These are phyloP conservation scores for Dermatemys mawii DNA, from an alignment of 2,113 vertebrate species.

Conservation along the genomic window DNA sequence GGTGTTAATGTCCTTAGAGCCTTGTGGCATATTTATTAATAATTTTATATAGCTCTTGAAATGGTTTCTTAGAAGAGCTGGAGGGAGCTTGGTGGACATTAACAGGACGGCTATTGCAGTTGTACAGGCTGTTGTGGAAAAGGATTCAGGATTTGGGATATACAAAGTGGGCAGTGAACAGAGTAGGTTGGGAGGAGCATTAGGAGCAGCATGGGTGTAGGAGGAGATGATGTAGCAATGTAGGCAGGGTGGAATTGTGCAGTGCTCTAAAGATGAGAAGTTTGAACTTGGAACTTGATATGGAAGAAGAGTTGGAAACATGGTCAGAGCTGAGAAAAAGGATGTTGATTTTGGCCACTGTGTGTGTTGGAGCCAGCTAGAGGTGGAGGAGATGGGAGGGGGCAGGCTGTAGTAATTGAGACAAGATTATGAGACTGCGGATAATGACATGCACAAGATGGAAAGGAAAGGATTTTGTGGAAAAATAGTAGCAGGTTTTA, in stretches of 20 bases:
- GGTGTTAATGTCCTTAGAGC: neutral
- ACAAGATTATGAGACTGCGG: neutral
- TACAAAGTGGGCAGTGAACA: neutral
- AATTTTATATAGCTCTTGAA: neutral
- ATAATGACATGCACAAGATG: neutral
- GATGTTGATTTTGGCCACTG: conserved; percentile 5
- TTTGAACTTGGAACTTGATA: conserved; percentile 25
- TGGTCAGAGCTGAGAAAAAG: conserved; percentile 41
- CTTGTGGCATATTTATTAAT: neutral
- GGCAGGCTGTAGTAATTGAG: neutral
- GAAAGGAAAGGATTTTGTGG: neutral
- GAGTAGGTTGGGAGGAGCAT: neutral
- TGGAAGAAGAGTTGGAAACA: neutral
- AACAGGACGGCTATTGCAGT: conserved; percentile 10
- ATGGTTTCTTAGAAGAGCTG: neutral
- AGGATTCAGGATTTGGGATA: conserved; percentile 1
- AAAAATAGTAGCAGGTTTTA: neutral
- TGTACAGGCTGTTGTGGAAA: neutral
- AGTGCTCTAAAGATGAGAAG: neutral
- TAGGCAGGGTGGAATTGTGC: neutral
- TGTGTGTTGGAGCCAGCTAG: neutral
- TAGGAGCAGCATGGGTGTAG: neutral
- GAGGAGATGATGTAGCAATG: neutral
- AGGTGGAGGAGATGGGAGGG: neutral
- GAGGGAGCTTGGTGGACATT: neutral